A percentile compares a stretch with the other conserved stretches of the same genome.
Conservation (phyloP, 2,797 vertebrate species). For the Centropyge bicolor region DNA sequence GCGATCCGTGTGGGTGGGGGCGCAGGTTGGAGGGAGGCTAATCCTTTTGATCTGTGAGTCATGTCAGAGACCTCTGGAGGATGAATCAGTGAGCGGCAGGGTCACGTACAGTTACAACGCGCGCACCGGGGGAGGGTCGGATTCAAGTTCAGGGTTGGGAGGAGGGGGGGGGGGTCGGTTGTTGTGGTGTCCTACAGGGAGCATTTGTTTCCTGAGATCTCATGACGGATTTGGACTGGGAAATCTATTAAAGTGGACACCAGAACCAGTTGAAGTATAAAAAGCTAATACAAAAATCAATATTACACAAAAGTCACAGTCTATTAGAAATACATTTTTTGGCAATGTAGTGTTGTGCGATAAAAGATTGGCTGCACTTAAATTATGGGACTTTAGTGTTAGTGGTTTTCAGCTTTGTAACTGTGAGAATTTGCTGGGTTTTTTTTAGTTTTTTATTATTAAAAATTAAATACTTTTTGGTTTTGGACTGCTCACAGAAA, state of each 20-base stretch:
- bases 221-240: constrained; percentile 51
- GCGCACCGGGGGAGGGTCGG: constrained; percentile 39
- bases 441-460: neutral
- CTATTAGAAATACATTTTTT: neutral
- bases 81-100: constrained; percentile 74
- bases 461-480: neutral
- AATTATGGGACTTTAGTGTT: neutral
- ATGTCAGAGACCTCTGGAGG: constrained; percentile 80
- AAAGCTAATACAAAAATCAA: neutral
- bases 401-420: neutral
- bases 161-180: neutral
- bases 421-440: neutral
- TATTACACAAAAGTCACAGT: neutral
- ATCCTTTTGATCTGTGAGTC: constrained; percentile 83
- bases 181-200: constrained; percentile 58
- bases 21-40: constrained; percentile 71
- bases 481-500: neutral
- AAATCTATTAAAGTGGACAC: constrained; percentile 45
- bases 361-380: neutral
- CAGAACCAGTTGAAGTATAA: neutral
- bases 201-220: constrained; percentile 59
- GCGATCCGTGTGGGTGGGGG: constrained; percentile 59
- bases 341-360: neutral
- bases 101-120: constrained; percentile 72
- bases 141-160: constrained; percentile 67